These are phyloP conservation scores for Hydractinia echinata DNA, from an alignment of 30 jellyfish, hydroid and myxozoan species.

Conservation along the genomic window DNA sequence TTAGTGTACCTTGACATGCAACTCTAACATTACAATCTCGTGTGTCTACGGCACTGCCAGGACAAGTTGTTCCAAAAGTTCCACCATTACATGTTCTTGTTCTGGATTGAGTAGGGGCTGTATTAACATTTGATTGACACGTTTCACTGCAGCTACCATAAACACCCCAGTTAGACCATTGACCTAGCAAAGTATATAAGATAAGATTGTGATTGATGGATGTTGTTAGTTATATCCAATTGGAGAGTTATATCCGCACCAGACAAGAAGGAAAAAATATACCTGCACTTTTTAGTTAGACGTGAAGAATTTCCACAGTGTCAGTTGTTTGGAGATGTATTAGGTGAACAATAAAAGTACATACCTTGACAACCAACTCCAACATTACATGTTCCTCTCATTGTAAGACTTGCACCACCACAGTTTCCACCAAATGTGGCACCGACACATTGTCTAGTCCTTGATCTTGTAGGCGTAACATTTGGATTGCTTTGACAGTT, in stretches of 20 bases:
- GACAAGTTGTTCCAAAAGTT: not conserved
- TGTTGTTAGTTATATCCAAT: too few species aligned
- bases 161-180: constrained; percentile 11
- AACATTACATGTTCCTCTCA: not conserved
- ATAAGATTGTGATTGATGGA: too few species aligned
- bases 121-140: not conserved
- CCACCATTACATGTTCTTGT: not conserved
- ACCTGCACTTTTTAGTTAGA: too few species aligned
- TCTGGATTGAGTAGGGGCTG: not conserved
- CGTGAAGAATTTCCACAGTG: too few species aligned
- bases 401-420: not conserved
- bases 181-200: not conserved
- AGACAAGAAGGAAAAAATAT: too few species aligned
- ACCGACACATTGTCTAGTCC: not conserved
- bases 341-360: not conserved
- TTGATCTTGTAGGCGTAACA: not conserved
- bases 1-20: not conserved
- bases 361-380: constrained; percentile 10
- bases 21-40: not conserved
- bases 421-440: constrained; percentile 12
- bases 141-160: not conserved
- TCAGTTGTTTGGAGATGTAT: too few species aligned
- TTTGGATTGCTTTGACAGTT: constrained; percentile 9
- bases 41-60: not conserved
- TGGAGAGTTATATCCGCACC: too few species aligned